Evolutionary conservation across 1,140 invertebrate species (phyloP), one percentile per base, ranked within the genome.

Genomic region (Drosophila varians): DNA sequence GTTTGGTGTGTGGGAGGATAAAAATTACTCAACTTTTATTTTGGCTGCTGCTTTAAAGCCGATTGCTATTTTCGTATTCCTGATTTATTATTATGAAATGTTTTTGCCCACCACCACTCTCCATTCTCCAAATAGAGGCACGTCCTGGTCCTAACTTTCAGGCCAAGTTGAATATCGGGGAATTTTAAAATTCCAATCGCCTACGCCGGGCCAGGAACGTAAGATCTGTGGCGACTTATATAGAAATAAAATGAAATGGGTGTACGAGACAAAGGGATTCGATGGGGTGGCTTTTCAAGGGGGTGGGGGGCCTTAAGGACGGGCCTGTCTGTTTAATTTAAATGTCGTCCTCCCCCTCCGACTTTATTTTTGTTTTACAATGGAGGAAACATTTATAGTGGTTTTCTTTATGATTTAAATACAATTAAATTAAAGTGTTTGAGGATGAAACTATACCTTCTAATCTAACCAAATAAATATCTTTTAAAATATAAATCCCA

Each of bases 101-200:
- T 61, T 64, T 60, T n/a, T 6, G 7, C 6, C 38, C 38, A 38
- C 38, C 16, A 7, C 54, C n/a, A n/a, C n/a, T n/a, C n/a, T n/a
- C n/a, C n/a, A n/a, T n/a, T 11, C 9, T 31, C 18, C 46, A 71
- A 72, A 74, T 49, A 66, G 64, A 60, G 28, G 49, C 51, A 76
- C 52, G 55, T 75, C 49, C 62, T 68, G 48, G 48, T 49, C 64
- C 14, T 54, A 55, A 60, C 52, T 64, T 53, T 56, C 49, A 11
- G 12, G 3, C 58, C 2, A 36, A 23, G 12, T 31, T 51, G 25
- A 43, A 71, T 70, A 70, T 69, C 66, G 52, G 26, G 1, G 6
- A 18, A 52, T 52, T 78, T 80, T 80, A 75, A 80, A 76, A 80
- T 80, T 80, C 77, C 28, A 47, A 80, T 65, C 64, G 54, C 53